A percentile compares a stretch with the other conserved stretches of the same genome.
phyloP scores from a whole-genome alignment of 2,113 vertebrate genomes.

The Xyliphius kryptos region DNA sequence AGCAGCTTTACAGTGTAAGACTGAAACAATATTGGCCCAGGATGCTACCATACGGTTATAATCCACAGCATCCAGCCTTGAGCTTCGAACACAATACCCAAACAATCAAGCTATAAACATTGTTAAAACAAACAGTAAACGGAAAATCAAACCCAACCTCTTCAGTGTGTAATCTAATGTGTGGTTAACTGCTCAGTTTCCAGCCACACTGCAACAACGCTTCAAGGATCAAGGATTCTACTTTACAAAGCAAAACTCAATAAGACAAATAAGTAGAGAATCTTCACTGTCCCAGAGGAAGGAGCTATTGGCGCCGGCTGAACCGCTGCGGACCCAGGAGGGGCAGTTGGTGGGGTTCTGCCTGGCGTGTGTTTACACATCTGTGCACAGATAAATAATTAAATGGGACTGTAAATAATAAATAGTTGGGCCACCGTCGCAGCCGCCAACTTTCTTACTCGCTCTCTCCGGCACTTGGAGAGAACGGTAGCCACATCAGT shows the following conservation, averaged over 20 bases:
- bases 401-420: slow-evolving; percentile 49
- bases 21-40: too few species aligned
- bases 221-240: slow-evolving; percentile 8
- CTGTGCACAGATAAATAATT: slow-evolving; percentile 50
- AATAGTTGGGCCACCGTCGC: slow-evolving; percentile 15
- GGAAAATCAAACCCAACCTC: too few species aligned
- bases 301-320: slow-evolving; percentile 14
- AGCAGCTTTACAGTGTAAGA: too few species aligned
- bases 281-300: slow-evolving; percentile 31
- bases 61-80: too few species aligned
- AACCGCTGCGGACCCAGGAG: slow-evolving; percentile 9
- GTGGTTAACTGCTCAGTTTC: too few species aligned
- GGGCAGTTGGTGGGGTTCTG: slow-evolving; percentile 9
- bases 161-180: too few species aligned
- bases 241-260: slow-evolving; percentile 23
- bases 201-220: background rate
- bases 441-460: background rate
- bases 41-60: too few species aligned
- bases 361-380: slow-evolving; percentile 40
- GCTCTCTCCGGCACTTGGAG: background rate
- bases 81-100: too few species aligned
- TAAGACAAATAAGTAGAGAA: slow-evolving; percentile 23
- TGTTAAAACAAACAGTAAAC: too few species aligned
- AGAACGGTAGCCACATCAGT: background rate
- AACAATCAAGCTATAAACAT: too few species aligned